These are phyloP conservation scores for Danionella dracula DNA, from an alignment of 2,797 vertebrate genomes.

Conservation along the genomic window DNA sequence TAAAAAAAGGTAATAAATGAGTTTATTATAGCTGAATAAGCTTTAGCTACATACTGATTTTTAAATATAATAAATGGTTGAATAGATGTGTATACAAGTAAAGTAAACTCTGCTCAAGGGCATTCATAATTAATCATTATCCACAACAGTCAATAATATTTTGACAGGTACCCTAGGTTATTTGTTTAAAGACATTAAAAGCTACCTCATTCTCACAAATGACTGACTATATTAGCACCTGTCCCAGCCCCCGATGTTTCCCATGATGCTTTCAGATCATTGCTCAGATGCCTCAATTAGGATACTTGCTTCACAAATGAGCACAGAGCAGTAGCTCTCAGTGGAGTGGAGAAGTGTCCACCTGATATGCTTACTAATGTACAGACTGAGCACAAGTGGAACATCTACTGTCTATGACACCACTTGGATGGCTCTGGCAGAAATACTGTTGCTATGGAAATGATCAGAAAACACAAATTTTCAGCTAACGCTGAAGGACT, in stretches of 20 bases:
- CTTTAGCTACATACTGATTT: too few species aligned
- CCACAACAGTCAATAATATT: background rate
- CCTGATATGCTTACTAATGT: conserved; percentile 54
- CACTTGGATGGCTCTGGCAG: conserved; percentile 50
- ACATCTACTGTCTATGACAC: conserved; percentile 51
- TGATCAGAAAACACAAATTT: conserved; percentile 55
- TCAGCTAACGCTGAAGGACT: background rate
- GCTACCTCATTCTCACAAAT: background rate
- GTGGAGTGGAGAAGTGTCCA: conserved; percentile 43
- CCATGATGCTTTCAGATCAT: conserved; percentile 11
- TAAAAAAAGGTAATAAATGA: too few species aligned
- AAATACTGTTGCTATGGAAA: conserved; percentile 66
- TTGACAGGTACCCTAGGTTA: background rate
- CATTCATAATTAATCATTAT: too few species aligned
- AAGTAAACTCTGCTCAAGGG: too few species aligned
- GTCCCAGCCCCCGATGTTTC: background rate
- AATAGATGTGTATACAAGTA: too few species aligned
- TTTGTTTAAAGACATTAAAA: conserved; percentile 18
- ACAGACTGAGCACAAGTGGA: conserved; percentile 28
- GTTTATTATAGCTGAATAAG: too few species aligned
- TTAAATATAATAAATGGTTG: too few species aligned
- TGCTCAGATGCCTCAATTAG: conserved; percentile 20
- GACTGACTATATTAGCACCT: background rate
- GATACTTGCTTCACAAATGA: conserved; percentile 26
- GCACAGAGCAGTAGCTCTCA: conserved; percentile 46